Percentiles rank a stretch among this genome's conserved stretches.
Conservation (phyloP, 2,113 vertebrate genomes). For the Cavia aperea region DNA sequence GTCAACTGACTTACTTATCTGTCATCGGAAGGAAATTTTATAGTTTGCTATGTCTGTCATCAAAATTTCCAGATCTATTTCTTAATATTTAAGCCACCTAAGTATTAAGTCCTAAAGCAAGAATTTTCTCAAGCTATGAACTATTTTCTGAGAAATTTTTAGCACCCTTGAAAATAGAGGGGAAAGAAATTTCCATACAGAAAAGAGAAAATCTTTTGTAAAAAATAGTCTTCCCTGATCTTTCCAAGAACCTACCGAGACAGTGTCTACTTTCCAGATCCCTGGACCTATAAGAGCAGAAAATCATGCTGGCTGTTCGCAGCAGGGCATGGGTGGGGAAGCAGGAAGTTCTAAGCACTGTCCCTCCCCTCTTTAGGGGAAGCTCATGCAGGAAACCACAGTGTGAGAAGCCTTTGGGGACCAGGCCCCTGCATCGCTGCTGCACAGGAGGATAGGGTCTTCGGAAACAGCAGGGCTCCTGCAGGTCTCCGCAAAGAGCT, state of each 20-base stretch:
- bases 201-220: not conserved
- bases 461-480: not conserved
- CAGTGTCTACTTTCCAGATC: not conserved
- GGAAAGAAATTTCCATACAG: not conserved
- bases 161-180: not conserved
- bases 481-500: not conserved
- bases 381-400: not conserved
- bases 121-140: not conserved
- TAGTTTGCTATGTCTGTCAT: not conserved
- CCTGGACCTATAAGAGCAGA: not conserved
- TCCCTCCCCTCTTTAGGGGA: fast-evolving
- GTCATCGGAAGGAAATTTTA: not conserved
- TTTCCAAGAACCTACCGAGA: not conserved
- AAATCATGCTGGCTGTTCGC: not conserved
- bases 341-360: not conserved
- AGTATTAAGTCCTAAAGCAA: not conserved
- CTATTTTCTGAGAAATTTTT: not conserved
- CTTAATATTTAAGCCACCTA: not conserved
- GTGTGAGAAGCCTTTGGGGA: not conserved
- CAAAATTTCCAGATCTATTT: not conserved
- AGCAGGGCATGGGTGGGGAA: not conserved
- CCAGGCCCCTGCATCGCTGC: fast-evolving
- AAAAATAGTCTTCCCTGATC: not conserved
- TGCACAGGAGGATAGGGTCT: fast-evolving
- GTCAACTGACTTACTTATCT: not conserved